phyloP scores from a whole-genome alignment of 2,888 invertebrate genomes.

The Apamea monoglypha region DNA sequence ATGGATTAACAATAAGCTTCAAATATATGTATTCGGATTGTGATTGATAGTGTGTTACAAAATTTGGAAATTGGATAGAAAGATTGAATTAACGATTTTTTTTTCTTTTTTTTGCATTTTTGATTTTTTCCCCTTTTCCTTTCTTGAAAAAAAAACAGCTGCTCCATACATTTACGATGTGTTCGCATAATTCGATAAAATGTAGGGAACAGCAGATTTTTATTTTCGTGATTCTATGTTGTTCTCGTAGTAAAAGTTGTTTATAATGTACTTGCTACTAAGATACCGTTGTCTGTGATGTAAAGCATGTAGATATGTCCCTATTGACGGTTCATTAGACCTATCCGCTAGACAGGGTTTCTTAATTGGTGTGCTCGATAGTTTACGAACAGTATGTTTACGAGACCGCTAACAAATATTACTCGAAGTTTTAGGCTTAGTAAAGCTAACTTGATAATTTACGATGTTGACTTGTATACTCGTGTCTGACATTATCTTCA shows the following conservation, averaged over 20 bases:
- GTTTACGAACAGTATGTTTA: constrained; percentile 20
- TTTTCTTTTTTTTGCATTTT: too few species aligned
- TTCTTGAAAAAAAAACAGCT: neutral
- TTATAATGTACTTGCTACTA: neutral
- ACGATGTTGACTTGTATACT: constrained; percentile 7
- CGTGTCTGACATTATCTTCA: constrained; percentile 10
- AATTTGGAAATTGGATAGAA: too few species aligned
- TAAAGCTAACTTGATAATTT: constrained; percentile 18
- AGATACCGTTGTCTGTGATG: too few species aligned
- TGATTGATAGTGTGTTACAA: too few species aligned
- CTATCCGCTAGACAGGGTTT: neutral
- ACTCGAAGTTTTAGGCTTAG: constrained; percentile 17
- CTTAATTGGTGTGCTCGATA: constrained; percentile 19
- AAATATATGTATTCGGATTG: too few species aligned
- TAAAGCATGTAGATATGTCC: neutral
- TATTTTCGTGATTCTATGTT: neutral
- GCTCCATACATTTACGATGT: neutral
- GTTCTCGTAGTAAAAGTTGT: neutral
- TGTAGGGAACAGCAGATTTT: neutral
- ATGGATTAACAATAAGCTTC: too few species aligned
- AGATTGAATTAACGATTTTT: too few species aligned
- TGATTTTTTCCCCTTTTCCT: too few species aligned
- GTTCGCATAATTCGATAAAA: neutral
- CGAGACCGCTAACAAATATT: constrained; percentile 10
- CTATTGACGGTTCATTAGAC: constrained; percentile 9